phyloP scores from a whole-genome alignment of 2,113 vertebrate species.

The Sapajus apella region DNA sequence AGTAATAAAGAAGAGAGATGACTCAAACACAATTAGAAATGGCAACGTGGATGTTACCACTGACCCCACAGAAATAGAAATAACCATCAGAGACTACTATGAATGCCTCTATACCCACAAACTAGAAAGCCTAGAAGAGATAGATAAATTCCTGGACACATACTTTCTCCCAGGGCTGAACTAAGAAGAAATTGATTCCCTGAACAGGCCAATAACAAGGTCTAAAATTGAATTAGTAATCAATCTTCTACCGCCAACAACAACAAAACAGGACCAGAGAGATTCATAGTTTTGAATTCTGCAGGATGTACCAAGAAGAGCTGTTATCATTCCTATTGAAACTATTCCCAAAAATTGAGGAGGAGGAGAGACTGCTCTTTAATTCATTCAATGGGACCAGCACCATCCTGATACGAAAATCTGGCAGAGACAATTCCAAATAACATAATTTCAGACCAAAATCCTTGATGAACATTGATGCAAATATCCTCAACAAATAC shows the following conservation, averaged over 20 bases:
- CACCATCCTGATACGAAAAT: background rate
- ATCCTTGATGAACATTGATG: background rate
- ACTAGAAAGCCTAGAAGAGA: no score
- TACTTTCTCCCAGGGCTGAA: no score
- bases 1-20: background rate
- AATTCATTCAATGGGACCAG: background rate
- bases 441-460: background rate
- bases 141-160: no score
- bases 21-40: background rate
- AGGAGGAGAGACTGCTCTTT: background rate
- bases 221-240: no score
- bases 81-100: no score
- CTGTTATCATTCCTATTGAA: background rate
- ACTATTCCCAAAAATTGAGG: background rate
- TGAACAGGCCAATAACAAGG: no score
- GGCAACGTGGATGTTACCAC: background rate
- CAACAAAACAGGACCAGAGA: no score
- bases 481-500: background rate
- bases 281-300: background rate
- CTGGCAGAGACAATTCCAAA: background rate
- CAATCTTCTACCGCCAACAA: background rate
- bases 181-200: no score
- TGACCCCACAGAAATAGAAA: background rate
- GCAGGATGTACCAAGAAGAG: background rate
- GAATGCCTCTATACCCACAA: no score